Evolutionary conservation across 2,797 vertebrate species (phyloP), one percentile per base, ranked within the genome.

Genomic region (Parambassis ranga): DNA sequence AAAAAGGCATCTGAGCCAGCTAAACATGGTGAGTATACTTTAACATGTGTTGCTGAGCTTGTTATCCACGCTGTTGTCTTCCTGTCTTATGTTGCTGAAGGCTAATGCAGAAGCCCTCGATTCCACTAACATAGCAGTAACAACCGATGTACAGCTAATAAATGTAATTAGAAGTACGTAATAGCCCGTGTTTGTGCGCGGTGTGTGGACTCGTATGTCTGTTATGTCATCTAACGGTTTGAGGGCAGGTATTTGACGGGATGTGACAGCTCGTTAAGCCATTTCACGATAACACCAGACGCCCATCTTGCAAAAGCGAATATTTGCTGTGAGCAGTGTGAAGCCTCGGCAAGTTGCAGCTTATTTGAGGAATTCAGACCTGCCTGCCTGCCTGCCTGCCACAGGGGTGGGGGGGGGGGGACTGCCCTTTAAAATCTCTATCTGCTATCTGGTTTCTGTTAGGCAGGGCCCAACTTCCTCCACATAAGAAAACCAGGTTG

Each of bases 321-420:
- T 83, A 78, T 85, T 89, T 82, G 62, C 59, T 46, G 47, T 27
- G 47, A 64, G 74, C 75, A 44, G 66, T 65, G 65, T 37, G 51
- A 13, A 73, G 85, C 30, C 70, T 75, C 76, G 71, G 89, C 91
- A 84, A 90, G 92, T 93, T 82, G 79, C 86, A 90, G 89, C 92
- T 90, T 75, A 93, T 93, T 90, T 83, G 28, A 89, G 90, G 91
- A 92, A 92, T 92, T 92, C 68, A 55, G 72, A 78, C 71, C 47
- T 59, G 77, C 75, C 81, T 86, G 62, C 56, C 27, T 72, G 78
- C 71, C 47, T 59, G 77, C 75, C 81, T 86, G 62, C 56, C 27
- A 42, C 39, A 42, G 38, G n/a, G 58, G 23, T n/a, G n/a, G n/a
- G n/a, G n/a, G n/a, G n/a, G n/a, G n/a, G n/a, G n/a, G n/a, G n/a